Base-by-base conservation (phyloP, 1,140 invertebrate species). In the Ceratina calcarata region DNA sequence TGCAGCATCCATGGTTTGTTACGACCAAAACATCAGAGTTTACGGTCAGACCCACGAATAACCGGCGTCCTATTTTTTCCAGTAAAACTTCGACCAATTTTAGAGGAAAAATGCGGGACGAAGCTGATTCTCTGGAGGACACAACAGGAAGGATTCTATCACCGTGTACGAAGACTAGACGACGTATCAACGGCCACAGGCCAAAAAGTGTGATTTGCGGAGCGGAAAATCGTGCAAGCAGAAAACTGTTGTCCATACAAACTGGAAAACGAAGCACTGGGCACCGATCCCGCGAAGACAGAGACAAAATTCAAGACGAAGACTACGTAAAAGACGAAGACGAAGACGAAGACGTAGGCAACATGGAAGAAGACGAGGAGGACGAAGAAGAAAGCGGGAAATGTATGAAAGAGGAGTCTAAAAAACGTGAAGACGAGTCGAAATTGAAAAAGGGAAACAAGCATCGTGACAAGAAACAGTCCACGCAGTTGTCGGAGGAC, bases 1-100 rank as follows among this genome's bases (percentile, higher is more conserved):
- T 15, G 27, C 24, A 62, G 15, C 74, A 77, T 22, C 76, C 76
- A 1, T 64, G 76, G 76, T 45, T 55, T n/a, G 27, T n/a, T n/a
- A 72, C 76, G 1, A 78, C 58, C 0, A 45, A 61, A 1, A 2
- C 55, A 0, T 3, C 15, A 0, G 75, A 70, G 57, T 70, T 49
- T 12, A 61, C 75, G 0, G n/a, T 70, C 15, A 45, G 10, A 24
- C 49, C 3, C 0, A 10, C 15, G 27, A 2, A 15, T n/a, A n/a
- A 18, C 2, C 6, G 10, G 22, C 1, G 7, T 1, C 22, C 15
- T 1, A 65, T 61, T 22, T 32, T n/a, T n/a, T 4, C 20, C 16
- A 32, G 37, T 13, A 8, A 20, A 15, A 61, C 10, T 4, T 15
- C 27, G 1, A 0, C 6, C 4, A 18, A 16, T n/a, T 4, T 0